Conservation (phyloP, 1,140 invertebrate genomes). For the Sitobion miscanthi region DNA sequence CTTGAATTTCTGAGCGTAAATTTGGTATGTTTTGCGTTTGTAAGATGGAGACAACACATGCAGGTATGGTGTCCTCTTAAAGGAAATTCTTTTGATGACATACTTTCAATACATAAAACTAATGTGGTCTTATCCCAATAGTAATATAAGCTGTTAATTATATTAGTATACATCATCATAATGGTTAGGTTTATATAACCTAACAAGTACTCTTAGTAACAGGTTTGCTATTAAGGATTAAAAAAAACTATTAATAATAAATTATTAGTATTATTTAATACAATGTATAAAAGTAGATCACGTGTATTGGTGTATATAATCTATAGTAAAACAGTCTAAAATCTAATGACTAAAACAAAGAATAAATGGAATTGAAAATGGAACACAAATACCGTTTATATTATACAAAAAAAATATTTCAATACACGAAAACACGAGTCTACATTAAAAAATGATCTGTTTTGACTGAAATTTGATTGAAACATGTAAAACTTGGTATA, state of each 20-base stretch:
- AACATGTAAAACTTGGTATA: background rate
- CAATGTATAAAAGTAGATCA: background rate
- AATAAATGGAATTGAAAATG: constrained; percentile 41
- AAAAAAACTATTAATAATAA: background rate
- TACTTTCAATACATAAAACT: background rate
- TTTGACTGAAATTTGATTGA: background rate
- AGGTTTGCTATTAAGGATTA: background rate
- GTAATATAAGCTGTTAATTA: background rate
- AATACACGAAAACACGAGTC: background rate
- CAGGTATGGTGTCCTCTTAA: too few species aligned
- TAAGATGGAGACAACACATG: too few species aligned
- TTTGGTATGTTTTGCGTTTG: too few species aligned
- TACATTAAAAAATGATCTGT: background rate
- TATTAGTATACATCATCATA: background rate
- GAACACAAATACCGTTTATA: constrained; percentile 49
- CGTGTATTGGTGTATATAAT: background rate
- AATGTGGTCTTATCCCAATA: background rate
- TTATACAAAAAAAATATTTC: constrained; percentile 26
- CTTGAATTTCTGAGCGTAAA: too few species aligned
- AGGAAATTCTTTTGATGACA: background rate
- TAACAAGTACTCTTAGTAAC: background rate
- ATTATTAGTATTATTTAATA: background rate
- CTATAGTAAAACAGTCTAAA: constrained; percentile 41
- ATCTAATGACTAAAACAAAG: constrained; percentile 40
- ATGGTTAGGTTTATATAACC: background rate